Conservation (phyloP, 53 echinoderm and acorn worm species). For the Antedon mediterranea region DNA sequence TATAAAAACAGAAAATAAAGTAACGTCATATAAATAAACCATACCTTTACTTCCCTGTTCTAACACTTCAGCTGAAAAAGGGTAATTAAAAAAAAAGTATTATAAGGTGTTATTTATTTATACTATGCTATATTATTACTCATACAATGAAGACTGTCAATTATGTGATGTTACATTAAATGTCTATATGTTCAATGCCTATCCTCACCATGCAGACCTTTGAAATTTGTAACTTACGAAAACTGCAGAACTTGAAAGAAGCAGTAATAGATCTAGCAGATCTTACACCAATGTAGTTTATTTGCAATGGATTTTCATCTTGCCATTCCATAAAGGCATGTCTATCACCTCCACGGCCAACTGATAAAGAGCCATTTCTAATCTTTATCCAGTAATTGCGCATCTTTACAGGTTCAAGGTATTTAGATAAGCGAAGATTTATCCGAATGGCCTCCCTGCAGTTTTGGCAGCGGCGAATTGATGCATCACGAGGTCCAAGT, state of each 20-base stretch:
- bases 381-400: constrained; percentile 23
- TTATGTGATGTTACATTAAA: too few relatives aligned
- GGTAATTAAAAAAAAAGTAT: too few relatives aligned
- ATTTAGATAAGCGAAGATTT: background rate
- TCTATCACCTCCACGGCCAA: constrained; percentile 9
- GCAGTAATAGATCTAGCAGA: constrained; percentile 5
- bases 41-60: background rate
- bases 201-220: background rate
- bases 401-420: background rate
- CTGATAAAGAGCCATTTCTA: constrained; percentile 5
- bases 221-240: constrained; percentile 25
- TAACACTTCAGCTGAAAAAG: background rate
- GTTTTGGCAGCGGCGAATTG: background rate
- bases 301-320: constrained; percentile 16
- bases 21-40: background rate
- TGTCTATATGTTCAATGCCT: too few relatives aligned
- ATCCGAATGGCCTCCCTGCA: background rate
- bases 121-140: too few relatives aligned
- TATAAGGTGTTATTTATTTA: too few relatives aligned
- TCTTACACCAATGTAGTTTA: constrained; percentile 23
- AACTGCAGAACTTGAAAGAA: constrained; percentile 21
- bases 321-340: constrained; percentile 16
- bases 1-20: too few relatives aligned
- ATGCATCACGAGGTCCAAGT: background rate
- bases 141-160: too few relatives aligned